Base-by-base conservation (phyloP, 2,888 invertebrate species). In the Keiferia lycopersicella region DNA sequence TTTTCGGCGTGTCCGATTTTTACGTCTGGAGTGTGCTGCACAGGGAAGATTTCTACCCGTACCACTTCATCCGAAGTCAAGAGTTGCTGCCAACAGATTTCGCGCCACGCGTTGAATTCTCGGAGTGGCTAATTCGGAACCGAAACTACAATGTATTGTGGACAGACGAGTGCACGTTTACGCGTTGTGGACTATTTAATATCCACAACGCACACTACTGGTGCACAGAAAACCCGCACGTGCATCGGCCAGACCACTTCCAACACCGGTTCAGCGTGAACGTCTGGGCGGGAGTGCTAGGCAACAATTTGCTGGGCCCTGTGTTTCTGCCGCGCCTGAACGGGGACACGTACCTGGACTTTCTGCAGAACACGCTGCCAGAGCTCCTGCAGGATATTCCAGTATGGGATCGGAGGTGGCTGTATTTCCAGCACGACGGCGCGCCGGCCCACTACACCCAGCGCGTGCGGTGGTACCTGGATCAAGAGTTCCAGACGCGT, bases 281-380 rank as follows among this genome's bases (percentile, higher is more conserved):
- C 53, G 61, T 66, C n/a, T 68, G 66, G 68, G 64, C 66, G n/a
- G 68, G 66, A 20, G 66, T 68, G 26, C 39, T 66, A 12, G 22
- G 39, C 39, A 16, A 48, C 18, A 18, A 39, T 7, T 60, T 63
- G 51, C 48, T 63, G 51, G 63, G 65, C 39, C 63, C 63, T 38
- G 61, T 56, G 1, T 65, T 65, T 18, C 48, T 65, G 12, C 56
- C 41, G 0, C 51, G 61, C 11, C 41, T 61, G 16, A 63, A 62
- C 20, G 56, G 63, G 8, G 51, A 34, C 20, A 50, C 64, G 7
- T 64, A 64, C 41, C 11, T 53, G 48, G 26, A 53, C 4, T 64
- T 66, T 60, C 60, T 65, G 18, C 62, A 18, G 12, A 61, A 64
- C 57, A 58, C 58, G 22, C 50, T 64, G 6, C 65, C 63, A 11